phyloP scores from a whole-genome alignment of 1,140 invertebrate species.

The Atta texana region DNA sequence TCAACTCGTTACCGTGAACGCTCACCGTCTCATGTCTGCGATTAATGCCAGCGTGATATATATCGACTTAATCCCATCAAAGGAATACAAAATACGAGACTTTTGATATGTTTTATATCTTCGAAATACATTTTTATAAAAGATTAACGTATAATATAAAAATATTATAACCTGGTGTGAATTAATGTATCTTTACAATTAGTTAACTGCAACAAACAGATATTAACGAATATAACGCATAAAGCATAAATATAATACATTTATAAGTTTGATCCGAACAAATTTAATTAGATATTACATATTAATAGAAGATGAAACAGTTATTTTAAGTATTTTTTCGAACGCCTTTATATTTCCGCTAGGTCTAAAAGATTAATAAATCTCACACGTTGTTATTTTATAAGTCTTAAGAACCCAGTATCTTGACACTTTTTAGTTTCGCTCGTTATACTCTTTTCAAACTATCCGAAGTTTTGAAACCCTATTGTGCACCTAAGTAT shows the following conservation, averaged over 20 bases:
- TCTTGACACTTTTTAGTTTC: conserved; percentile 46
- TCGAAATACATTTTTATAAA: neutral
- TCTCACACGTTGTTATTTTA: conserved; percentile 17
- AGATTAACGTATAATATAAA: neutral
- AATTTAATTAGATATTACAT: neutral
- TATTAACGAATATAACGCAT: neutral
- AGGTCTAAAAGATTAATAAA: conserved; percentile 35
- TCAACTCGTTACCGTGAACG: conserved; percentile 42
- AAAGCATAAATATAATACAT: too few species aligned
- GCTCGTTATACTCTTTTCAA: conserved; percentile 48
- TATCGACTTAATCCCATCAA: conserved; percentile 21
- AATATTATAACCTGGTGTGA: neutral
- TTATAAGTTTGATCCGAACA: neutral
- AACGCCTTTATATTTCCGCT: neutral
- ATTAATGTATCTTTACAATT: neutral
- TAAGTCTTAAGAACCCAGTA: conserved; percentile 3
- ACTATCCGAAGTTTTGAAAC: conserved; percentile 36
- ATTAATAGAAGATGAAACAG: neutral
- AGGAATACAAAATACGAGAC: neutral
- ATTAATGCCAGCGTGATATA: conserved; percentile 26
- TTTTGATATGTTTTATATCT: neutral
- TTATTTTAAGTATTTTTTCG: neutral
- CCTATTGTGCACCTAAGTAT: conserved; percentile 50
- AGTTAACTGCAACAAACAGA: neutral
- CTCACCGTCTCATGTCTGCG: neutral